Conservation (phyloP, 2,113 vertebrate genomes). For the Ctenomys sociabilis region DNA sequence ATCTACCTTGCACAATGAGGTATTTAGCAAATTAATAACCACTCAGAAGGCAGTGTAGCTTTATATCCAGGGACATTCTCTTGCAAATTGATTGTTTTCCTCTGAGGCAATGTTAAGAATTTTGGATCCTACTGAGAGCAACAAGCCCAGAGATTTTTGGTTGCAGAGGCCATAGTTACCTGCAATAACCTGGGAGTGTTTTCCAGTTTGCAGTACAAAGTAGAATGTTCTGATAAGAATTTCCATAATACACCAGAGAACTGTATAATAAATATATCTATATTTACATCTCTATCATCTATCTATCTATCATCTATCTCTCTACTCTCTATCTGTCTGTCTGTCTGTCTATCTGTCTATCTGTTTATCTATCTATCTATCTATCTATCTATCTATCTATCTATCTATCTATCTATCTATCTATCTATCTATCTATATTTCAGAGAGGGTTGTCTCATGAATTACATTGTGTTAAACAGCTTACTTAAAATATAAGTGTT, state of each 20-base stretch:
- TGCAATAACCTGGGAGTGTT: not conserved
- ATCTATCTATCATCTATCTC: too few species aligned
- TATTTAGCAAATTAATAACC: slow-evolving; percentile 32
- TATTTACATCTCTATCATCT: too few species aligned
- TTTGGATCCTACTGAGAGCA: not conserved
- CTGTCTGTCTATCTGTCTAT: too few species aligned
- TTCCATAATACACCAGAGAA: not conserved
- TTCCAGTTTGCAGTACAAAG: not conserved
- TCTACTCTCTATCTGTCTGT: too few species aligned
- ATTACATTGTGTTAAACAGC: not conserved
- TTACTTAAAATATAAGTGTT: not conserved
- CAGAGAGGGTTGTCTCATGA: not conserved
- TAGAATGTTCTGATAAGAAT: not conserved
- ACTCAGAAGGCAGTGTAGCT: not conserved
- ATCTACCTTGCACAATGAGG: slow-evolving; percentile 27
- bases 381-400: too few species aligned
- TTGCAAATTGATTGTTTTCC: not conserved
- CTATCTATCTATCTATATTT: not conserved
- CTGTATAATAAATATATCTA: too few species aligned
- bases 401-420: too few species aligned
- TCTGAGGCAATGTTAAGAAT: not conserved
- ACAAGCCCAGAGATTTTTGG: not conserved
- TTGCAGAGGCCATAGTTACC: not conserved
- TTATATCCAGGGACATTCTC: slow-evolving; percentile 14
- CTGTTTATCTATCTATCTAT: too few species aligned